These are phyloP conservation scores for Tolmerus cingulatus DNA, from an alignment of 2,888 invertebrate genomes.

Conservation along the genomic window DNA sequence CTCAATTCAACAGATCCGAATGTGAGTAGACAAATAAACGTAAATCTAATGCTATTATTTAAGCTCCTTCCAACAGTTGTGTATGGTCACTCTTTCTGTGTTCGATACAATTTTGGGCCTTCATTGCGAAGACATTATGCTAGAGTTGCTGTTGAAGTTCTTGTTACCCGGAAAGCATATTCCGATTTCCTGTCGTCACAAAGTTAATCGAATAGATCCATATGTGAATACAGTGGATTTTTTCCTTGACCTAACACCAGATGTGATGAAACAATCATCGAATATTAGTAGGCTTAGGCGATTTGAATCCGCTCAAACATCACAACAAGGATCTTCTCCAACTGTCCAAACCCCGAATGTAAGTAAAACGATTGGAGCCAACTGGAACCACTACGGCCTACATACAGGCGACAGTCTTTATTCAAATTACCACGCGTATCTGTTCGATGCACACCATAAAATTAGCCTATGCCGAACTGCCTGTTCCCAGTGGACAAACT, in stretches of 20 bases:
- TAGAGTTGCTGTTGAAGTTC: conserved; percentile 87
- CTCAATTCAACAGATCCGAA: conserved; percentile 76
- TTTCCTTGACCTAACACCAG: conserved; percentile 77
- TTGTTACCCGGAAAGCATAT: conserved; percentile 82
- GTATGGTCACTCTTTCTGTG: conserved; percentile 87
- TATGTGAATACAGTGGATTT: conserved; percentile 78
- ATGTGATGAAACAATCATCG: conserved; percentile 59
- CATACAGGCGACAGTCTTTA: conserved; percentile 73
- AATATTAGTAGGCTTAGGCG: conserved; percentile 42
- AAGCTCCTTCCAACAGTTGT: conserved; percentile 66
- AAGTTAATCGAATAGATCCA: conserved; percentile 75
- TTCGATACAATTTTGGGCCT: conserved; percentile 90
- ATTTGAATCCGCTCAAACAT: background rate
- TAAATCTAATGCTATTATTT: background rate
- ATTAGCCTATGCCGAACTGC: conserved; percentile 78
- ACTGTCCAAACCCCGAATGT: conserved; percentile 57
- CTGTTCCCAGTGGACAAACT: conserved; percentile 80
- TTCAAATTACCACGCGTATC: conserved; percentile 85
- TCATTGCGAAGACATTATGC: conserved; percentile 96
- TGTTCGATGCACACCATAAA: conserved; percentile 83
- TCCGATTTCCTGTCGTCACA: conserved; percentile 75
- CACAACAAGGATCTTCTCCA: conserved; percentile 46
- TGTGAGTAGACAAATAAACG: conserved; percentile 65
- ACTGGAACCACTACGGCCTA: conserved; percentile 67
- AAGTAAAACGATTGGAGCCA: conserved; percentile 64